Conservation (phyloP, 2,888 invertebrate species). For the Acronicta psi region DNA sequence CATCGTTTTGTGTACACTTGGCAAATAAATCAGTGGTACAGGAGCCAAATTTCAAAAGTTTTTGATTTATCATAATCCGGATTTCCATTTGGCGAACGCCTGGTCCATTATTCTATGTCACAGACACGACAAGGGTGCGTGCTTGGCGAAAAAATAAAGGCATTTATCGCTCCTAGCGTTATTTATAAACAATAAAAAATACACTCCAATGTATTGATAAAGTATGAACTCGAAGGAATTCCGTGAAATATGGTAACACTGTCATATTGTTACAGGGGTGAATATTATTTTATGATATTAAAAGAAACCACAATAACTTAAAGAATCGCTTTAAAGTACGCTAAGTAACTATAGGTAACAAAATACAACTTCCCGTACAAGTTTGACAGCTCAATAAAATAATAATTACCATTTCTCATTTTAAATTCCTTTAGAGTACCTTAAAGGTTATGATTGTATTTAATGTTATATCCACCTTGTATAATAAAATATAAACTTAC, state of each 20-base stretch:
- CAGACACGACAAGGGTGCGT: constrained; percentile 84
- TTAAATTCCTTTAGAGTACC: too few species aligned
- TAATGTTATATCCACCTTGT: too few species aligned
- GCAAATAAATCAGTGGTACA: constrained; percentile 83
- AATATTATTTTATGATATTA: too few species aligned
- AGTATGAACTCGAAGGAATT: constrained; percentile 8
- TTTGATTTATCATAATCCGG: constrained; percentile 88
- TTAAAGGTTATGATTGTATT: too few species aligned
- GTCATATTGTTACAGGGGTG: too few species aligned
- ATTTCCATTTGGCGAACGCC: constrained; percentile 85
- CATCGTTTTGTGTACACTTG: constrained; percentile 77
- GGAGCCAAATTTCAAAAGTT: constrained; percentile 86
- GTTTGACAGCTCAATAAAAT: too few species aligned
- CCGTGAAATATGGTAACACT: neutral
- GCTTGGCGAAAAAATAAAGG: constrained; percentile 75
- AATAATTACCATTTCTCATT: too few species aligned
- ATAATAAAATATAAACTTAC: too few species aligned
- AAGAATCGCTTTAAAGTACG: too few species aligned
- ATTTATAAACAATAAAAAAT: constrained; percentile 52
- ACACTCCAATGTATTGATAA: constrained; percentile 36
- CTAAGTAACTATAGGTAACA: too few species aligned
- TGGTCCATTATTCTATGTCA: constrained; percentile 87
- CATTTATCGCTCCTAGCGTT: constrained; percentile 49
- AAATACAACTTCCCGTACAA: too few species aligned
- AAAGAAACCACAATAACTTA: too few species aligned